phyloP scores from a whole-genome alignment of 2,888 invertebrate genomes.

The Iselma pallidipennis region DNA sequence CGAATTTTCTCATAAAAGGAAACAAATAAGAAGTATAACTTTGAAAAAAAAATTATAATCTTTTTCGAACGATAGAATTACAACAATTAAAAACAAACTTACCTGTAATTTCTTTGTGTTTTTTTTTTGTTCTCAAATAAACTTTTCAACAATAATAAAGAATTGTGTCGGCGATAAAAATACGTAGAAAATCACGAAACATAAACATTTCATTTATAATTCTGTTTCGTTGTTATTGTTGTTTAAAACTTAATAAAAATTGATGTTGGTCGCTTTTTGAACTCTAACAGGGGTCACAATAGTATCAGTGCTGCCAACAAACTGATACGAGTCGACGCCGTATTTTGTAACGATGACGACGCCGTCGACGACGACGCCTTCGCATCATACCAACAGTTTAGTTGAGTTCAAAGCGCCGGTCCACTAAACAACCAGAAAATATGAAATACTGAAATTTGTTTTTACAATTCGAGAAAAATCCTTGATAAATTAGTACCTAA shows the following conservation, averaged over 20 bases:
- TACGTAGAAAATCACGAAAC: conserved; percentile 3
- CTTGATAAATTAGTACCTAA: too few species aligned
- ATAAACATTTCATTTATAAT: conserved; percentile 14
- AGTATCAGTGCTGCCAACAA: conserved; percentile 21
- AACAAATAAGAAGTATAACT: too few species aligned
- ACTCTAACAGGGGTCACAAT: conserved; percentile 10
- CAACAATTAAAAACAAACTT: background rate
- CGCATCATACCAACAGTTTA: background rate
- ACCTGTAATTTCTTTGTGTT: background rate
- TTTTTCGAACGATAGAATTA: background rate
- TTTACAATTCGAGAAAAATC: too few species aligned
- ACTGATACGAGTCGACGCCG: conserved; percentile 27
- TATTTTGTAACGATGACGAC: conserved; percentile 15
- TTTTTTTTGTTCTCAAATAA: background rate
- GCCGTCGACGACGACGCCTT: conserved; percentile 18
- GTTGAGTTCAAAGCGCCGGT: conserved; percentile 23
- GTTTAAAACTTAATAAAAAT: conserved; percentile 10
- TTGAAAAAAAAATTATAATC: background rate
- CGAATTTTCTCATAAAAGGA: background rate
- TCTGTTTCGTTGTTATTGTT: background rate
- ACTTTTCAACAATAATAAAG: background rate
- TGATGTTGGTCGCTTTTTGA: conserved; percentile 5
- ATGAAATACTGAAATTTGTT: conserved; percentile 9
- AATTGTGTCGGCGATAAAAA: background rate
- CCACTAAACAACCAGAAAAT: conserved; percentile 12